Evolutionary conservation across 1,140 invertebrate species (phyloP), one percentile per base, ranked within the genome.

Genomic region (Phthorimaea operculella): DNA sequence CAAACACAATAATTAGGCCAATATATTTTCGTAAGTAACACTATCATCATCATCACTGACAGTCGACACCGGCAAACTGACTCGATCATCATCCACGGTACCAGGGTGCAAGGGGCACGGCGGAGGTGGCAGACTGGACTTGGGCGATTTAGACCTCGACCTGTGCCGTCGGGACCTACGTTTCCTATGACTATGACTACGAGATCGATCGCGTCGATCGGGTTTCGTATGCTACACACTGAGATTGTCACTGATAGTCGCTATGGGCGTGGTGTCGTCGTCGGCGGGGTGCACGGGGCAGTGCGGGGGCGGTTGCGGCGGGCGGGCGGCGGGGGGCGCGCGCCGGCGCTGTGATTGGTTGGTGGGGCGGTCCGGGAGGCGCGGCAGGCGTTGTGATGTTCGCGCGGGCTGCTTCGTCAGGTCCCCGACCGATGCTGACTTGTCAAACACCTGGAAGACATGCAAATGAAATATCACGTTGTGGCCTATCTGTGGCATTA

Each of bases 41-140:
- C 78, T 50, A 79, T 84, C 52, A 84, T 72, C n/a, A 57, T 83
- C 81, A 60, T 84, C 81, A 56, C 79, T 80, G 49, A 84, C 81
- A 16, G 78, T 84, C 0, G 78, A 70, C 61, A 84, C 76, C 33
- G 71, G 72, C 36, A 63, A 34, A 59, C 62, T 66, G 6, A 69
- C 21, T 28, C 21, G 63, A 16, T 62, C 52, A 49, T 61, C 49
- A 59, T 60, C 15, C 14, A 14, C 45, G 2, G 8, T 47, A 28
- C 21, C 21, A 11, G 48, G 75, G 55, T 86, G 85, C 36, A 86
- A 58, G 0, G 85, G 85, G 57, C 85, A 85, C 1, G 81, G 84
- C 28, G 68, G 58, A 34, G 66, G 33, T 56, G 63, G 58, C 67
- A 28, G 6, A 28, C 21, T 28, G 6, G 21, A 28, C 21, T 28